Evolutionary conservation across 1,140 invertebrate species (phyloP), one percentile per base, ranked within the genome.

Genomic region (Megalopta genalis): DNA sequence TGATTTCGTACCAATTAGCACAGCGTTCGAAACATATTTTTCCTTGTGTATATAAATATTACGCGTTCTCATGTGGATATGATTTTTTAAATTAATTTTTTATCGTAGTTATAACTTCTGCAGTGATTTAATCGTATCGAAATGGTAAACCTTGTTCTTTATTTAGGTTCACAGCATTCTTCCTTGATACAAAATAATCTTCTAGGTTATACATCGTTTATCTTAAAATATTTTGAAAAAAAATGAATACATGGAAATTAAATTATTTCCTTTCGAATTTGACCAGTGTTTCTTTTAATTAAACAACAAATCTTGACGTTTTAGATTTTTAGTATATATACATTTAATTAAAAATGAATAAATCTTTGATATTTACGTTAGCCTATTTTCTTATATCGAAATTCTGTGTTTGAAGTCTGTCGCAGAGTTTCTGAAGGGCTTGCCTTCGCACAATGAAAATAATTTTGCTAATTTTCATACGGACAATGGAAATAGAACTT

Each of bases 381-480:
- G 18, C 46, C 0, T 37, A 52, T 23, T 21, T 52, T 18, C 8
- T 7, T 49, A 18, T 49, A 14, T 39, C 32, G 1, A 63, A 18
- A 21, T 77, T 27, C 66, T 83, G 83, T 39, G 39, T 86, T 88
- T 94, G 60, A 91, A 96, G 96, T 96, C 96, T 82, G 96, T 96
- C 80, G 96, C 95, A 75, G 97, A 98, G 89, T 99, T 99, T 92
- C 93, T 99, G 62, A 98, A 98, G 92, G 97, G 97, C 79, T 93
- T 99, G 67, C 98, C 98, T 57, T 97, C 96, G 2, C 97, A 97
- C 87, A 95, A 98, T 93, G 96, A 98, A 90, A 96, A 96, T 82
- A 99, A 99, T 90, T 99, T 99, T 91, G 95, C 97, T 25, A 95
- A 96, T 90, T 97, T 97, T 90, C 97, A 98, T 91, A 96, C 96